Evolutionary conservation across 2,113 vertebrate genomes (phyloP), one percentile per base, ranked within the genome.

Genomic region (Megaceryle torquata): DNA sequence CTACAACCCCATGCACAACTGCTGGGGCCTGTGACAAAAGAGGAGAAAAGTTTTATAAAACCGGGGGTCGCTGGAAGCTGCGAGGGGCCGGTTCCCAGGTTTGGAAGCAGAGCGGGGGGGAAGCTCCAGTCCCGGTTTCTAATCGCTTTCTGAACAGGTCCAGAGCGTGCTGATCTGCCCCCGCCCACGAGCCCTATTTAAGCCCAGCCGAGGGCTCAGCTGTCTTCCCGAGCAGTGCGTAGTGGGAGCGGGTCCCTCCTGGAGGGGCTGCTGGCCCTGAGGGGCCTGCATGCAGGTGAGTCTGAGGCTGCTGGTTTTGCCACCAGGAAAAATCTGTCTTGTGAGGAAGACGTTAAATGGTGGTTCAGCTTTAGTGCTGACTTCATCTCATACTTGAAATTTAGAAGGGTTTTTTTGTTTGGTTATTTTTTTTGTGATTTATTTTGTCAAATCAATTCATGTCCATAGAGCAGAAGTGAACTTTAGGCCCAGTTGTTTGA

Each of bases 81-180:
- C 29, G 25, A 22, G 41, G 11, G 11, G 4, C 29, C 6, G 24
- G 4, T 12, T 60, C 26, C 35, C 37, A 48, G 35, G 8, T 29
- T 39, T 39, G 18, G 44, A 43, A 56, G 63, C 39, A 46, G 46
- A 20, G 46, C 17, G 26, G 8, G 33, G 33, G 5, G 25, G 39
- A 33, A 8, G 17, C 33, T 59, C 33, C 41, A 26, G 31, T n/a
- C 22, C 4, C 0, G 7, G 2, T 33, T 50, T 57, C 56, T 26
- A 68, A 6, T 29, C 22, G 33, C 16, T 28, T 53, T 46, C 50
- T 57, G 7, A 8, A 35, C 37, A 1, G 11, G 4, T 4, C 3
- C 0, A 0, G 5, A 59, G 9, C 22, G 21, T 7, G 10, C 39
- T 41, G 39, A 41, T 41, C 37, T 37, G 37, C 37, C 37, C 37